Evolutionary conservation across 1,140 invertebrate species (phyloP).

Genomic region (Diachasmimorpha longicaudata): DNA sequence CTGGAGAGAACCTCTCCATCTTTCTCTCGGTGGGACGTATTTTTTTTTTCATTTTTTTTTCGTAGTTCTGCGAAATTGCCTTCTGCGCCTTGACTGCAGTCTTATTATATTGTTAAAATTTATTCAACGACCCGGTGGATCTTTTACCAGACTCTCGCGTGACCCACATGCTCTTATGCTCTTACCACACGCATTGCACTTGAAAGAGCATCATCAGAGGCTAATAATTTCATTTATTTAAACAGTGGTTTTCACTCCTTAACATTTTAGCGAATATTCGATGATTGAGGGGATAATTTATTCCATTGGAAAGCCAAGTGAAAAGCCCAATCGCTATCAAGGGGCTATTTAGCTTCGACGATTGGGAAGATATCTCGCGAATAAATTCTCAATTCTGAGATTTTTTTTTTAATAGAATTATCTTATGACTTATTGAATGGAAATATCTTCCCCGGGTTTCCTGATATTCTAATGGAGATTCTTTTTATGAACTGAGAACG

Average conservation of each 20-base stretch:
- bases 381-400: background rate
- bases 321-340: background rate
- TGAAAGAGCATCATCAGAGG: background rate
- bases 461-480: too few species aligned
- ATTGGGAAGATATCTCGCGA: background rate
- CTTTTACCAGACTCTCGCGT: background rate
- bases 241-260: background rate
- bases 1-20: background rate
- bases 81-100: background rate
- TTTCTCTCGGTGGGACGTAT: background rate
- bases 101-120: background rate
- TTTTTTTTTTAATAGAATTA: too few species aligned
- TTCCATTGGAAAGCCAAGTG: background rate
- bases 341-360: background rate
- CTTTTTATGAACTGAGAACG: too few species aligned
- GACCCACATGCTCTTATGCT: background rate
- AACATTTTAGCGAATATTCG: background rate
- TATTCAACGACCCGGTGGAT: background rate
- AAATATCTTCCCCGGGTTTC: too few species aligned
- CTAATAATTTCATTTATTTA: background rate
- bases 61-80: background rate
- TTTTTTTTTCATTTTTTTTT: background rate
- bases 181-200: background rate
- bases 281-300: background rate
- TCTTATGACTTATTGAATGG: too few species aligned